Conservation (phyloP, 2,797 vertebrate genomes). For the Clangula hyemalis region DNA sequence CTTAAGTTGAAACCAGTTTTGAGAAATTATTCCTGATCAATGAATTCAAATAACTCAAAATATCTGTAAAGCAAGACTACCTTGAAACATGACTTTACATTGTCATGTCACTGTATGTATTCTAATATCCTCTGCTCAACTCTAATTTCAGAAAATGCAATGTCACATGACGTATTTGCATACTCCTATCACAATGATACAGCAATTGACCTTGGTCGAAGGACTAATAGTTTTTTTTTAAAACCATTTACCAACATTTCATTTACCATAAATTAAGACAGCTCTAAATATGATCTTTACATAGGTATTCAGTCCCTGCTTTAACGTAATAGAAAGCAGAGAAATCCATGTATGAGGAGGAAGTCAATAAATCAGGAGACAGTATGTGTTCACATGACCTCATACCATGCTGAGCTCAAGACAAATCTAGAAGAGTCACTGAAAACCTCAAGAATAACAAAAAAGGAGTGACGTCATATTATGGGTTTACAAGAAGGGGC, state of each 20-base stretch:
- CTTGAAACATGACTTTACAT: background rate
- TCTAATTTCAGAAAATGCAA: background rate
- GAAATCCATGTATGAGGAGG: background rate
- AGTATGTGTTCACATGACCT: background rate
- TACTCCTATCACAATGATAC: background rate
- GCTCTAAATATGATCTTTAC: background rate
- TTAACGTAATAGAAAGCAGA: background rate
- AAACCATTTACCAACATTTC: background rate
- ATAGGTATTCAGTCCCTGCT: background rate
- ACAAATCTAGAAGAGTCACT: background rate
- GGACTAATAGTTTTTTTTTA: background rate
- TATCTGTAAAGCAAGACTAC: background rate
- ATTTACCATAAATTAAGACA: background rate
- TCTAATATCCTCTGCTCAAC: background rate
- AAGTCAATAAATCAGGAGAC: background rate
- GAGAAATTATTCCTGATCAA: background rate
- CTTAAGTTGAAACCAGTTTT: background rate
- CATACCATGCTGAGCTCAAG: background rate
- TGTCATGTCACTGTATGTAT: background rate
- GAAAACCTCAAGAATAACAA: background rate
- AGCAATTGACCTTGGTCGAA: background rate
- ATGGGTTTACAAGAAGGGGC: background rate
- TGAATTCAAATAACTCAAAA: background rate
- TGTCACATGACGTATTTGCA: background rate
- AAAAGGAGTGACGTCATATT: background rate